phyloP scores from a whole-genome alignment of 1,140 invertebrate genomes.

The Zaprionus vittiger region DNA sequence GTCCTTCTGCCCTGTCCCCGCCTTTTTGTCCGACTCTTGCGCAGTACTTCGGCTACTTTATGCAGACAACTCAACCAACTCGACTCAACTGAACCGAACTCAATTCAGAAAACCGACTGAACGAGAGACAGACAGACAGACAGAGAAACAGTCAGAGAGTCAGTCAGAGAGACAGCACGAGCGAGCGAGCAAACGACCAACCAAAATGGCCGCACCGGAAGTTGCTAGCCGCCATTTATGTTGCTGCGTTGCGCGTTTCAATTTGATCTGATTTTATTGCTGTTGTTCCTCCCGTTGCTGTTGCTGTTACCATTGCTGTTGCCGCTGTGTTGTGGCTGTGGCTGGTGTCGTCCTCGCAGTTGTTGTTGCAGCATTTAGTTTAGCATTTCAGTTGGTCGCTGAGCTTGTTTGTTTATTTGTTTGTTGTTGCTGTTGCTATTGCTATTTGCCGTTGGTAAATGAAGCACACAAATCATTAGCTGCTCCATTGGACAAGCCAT shows the following conservation, averaged over 20 bases:
- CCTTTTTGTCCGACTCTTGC: conserved; percentile 16
- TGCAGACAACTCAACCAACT: conserved; percentile 56
- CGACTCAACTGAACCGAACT: conserved; percentile 23
- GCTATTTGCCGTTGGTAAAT: conserved; percentile 43
- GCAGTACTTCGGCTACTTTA: conserved; percentile 29
- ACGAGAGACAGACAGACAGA: background rate
- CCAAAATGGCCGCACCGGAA: conserved; percentile 62
- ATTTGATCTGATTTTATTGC: conserved; percentile 62
- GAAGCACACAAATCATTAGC: conserved; percentile 54
- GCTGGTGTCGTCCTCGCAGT: conserved; percentile 22
- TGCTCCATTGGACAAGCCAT: conserved; percentile 44
- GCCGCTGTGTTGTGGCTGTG: conserved; percentile 13
- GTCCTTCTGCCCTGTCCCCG: background rate
- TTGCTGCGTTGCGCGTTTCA: conserved; percentile 38
- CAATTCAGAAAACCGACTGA: conserved; percentile 22
- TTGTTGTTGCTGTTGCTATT: conserved; percentile 17
- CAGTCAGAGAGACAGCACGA: background rate
- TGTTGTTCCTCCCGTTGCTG: conserved; percentile 5
- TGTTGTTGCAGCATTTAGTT: conserved; percentile 41
- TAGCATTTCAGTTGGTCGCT: conserved; percentile 32
- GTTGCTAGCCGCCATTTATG: conserved; percentile 52
- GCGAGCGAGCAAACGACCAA: conserved; percentile 23
- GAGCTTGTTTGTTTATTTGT: conserved; percentile 42
- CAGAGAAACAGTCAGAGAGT: background rate
- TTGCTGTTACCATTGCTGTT: background rate